These are phyloP conservation scores for Drosophila sp. DNA, from an alignment of 1,140 invertebrate genomes.

Conservation along the genomic window DNA sequence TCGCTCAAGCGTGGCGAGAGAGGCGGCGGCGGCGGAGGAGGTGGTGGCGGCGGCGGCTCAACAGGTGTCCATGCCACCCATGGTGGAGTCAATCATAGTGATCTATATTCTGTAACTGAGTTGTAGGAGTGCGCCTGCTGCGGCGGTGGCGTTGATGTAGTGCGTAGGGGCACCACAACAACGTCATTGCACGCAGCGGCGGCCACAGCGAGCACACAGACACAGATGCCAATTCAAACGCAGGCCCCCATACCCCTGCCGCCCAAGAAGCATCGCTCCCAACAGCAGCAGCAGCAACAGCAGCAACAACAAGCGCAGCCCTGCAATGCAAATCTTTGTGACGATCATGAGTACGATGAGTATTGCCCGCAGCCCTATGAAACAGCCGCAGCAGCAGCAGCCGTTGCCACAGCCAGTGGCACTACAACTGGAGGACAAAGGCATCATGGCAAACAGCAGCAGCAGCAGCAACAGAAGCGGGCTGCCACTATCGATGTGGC, in stretches of 20 bases:
- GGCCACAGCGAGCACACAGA: conserved; percentile 59
- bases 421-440: background rate
- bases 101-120: conserved; percentile 80
- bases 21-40: background rate
- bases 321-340: conserved; percentile 74
- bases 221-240: conserved; percentile 33
- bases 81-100: conserved; percentile 49
- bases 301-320: conserved; percentile 33
- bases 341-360: conserved; percentile 79
- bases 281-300: conserved; percentile 44
- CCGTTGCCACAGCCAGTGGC: conserved; percentile 12
- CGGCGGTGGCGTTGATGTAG: conserved; percentile 83
- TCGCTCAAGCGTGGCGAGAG: conserved; percentile 73
- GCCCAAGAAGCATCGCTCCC: conserved; percentile 75
- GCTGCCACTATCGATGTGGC: conserved; percentile 77
- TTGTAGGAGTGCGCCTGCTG: conserved; percentile 83
- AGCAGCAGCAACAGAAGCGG: conserved; percentile 61
- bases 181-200: conserved; percentile 68
- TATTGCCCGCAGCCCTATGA: conserved; percentile 75
- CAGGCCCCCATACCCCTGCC: conserved; percentile 70
- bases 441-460: conserved; percentile 27
- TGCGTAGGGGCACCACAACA: conserved; percentile 72
- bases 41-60: background rate
- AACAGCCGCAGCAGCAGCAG: conserved; percentile 29
- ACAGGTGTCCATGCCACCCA: conserved; percentile 1